Conservation (phyloP, 1,140 invertebrate species). For the Pantala flavescens region DNA sequence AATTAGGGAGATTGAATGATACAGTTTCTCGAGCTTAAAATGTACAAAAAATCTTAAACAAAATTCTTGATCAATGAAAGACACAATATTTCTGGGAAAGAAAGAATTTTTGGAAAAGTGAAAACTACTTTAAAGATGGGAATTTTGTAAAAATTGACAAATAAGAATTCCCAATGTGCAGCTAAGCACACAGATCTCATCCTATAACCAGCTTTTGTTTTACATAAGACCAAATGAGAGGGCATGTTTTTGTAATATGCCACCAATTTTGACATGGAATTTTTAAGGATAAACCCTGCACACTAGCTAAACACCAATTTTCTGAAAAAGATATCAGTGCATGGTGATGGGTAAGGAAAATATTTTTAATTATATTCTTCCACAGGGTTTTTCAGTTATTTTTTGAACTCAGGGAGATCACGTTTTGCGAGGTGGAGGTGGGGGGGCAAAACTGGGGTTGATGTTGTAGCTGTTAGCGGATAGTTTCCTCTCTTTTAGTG, state of each 20-base stretch:
- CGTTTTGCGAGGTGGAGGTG: conserved; percentile 29
- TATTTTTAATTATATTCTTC: neutral
- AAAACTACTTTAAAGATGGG: neutral
- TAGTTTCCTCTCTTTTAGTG: conserved; percentile 31
- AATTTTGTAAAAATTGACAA: neutral
- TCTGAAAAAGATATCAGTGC: neutral
- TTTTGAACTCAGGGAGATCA: conserved; percentile 11
- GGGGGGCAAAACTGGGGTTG: conserved; percentile 28
- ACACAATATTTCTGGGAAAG: no score
- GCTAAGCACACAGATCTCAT: neutral
- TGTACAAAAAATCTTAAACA: no score
- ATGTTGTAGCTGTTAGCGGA: conserved; percentile 27
- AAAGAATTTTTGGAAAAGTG: no score
- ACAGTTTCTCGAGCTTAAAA: no score
- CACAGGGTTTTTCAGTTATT: no score
- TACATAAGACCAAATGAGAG: neutral
- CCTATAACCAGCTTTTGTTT: neutral
- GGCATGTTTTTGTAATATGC: neutral
- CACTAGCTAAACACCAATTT: neutral
- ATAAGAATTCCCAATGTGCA: neutral
- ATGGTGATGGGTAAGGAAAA: neutral
- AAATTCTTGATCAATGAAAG: no score
- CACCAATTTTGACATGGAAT: neutral
- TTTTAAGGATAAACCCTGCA: neutral
- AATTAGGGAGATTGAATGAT: neutral